A percentile compares a stretch with the other conserved stretches of the same genome.
Conservation (phyloP, 92 coral and sea anemone genomes). For the Epizoanthus stellaris region DNA sequence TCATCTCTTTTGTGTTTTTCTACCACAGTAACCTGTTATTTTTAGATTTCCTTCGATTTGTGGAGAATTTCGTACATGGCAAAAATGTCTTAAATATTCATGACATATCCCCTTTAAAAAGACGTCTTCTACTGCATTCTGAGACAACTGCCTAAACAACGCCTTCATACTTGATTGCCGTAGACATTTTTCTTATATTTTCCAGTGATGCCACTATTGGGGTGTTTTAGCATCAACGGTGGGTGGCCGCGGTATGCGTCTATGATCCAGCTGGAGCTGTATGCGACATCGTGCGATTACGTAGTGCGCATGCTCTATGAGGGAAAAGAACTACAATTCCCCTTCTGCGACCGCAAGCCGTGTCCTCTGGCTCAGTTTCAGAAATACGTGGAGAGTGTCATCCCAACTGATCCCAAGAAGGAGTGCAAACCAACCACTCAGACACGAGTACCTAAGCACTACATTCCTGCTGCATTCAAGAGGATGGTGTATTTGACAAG, state of each 20-base stretch:
- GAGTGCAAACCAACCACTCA: not conserved
- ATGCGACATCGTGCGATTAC: not conserved
- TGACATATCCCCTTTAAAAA: no score
- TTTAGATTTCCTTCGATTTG: no score
- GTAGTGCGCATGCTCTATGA: not conserved
- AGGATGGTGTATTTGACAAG: not conserved
- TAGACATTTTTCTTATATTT: not conserved
- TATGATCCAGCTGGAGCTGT: not conserved
- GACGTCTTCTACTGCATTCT: no score
- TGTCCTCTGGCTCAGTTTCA: not conserved
- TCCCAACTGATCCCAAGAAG: not conserved
- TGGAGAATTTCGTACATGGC: no score
- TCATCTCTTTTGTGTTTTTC: no score
- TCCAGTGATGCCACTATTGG: not conserved
- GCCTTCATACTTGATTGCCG: no score
- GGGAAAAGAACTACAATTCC: not conserved
- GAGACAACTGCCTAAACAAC: no score
- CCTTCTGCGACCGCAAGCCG: not conserved
- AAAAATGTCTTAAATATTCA: no score
- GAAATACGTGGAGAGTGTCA: not conserved
- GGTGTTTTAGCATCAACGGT: not conserved
- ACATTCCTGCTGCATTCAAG: not conserved
- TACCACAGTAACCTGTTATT: no score
- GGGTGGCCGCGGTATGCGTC: slow-evolving; percentile 1
- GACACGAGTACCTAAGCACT: not conserved